Percentiles rank a stretch among this genome's conserved stretches.
Evolutionary conservation across 2,797 vertebrate species (phyloP).

Genomic region (Picus viridis): DNA sequence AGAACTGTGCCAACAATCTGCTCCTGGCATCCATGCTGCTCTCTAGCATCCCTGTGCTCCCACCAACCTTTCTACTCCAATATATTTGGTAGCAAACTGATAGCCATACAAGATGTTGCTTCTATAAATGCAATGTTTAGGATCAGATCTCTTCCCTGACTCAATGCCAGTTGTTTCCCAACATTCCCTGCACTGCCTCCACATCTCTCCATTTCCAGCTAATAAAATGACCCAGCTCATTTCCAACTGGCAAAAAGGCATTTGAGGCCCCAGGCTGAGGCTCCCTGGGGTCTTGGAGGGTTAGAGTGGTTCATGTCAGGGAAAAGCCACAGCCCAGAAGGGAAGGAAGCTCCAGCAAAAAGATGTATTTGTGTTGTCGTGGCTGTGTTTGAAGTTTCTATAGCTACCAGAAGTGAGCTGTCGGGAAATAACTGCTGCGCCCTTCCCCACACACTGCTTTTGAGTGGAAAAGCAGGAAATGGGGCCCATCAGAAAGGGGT

Average conservation of each 20-base stretch:
- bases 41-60: neutral
- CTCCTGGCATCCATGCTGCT: neutral
- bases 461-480: neutral
- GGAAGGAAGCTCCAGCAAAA: conserved; percentile 31
- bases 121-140: accelerated
- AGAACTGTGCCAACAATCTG: conserved; percentile 44
- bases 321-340: neutral
- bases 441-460: neutral
- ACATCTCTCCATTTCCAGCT: neutral
- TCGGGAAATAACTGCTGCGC: neutral
- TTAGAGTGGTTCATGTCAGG: neutral
- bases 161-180: neutral
- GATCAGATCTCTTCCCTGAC: neutral
- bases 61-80: neutral
- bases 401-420: conserved; percentile 17
- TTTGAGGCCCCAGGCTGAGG: neutral
- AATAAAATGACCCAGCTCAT: neutral
- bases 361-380: neutral
- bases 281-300: neutral
- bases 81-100: neutral
- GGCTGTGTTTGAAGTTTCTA: conserved; percentile 56
- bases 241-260: neutral
- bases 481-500: accelerated
- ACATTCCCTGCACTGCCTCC: neutral
- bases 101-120: neutral